Conservation (phyloP, 2,888 invertebrate species). For the Acrocera orbiculus region DNA sequence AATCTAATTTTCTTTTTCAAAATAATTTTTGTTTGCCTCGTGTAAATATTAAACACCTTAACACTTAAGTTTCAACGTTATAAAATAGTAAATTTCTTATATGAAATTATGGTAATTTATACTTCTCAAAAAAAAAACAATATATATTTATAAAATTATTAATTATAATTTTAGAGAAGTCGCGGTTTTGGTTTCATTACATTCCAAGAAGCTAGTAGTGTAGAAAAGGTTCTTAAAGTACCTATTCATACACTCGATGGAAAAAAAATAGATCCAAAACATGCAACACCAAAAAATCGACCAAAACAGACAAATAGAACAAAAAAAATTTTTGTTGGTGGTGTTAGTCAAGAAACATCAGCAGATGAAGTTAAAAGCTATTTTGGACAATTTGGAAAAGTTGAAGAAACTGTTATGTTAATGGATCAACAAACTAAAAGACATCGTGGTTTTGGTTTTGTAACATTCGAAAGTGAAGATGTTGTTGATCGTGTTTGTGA, state of each 20-base stretch:
- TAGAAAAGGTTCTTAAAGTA: conserved; percentile 79
- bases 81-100: too few relatives aligned
- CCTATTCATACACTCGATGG: conserved; percentile 83
- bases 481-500: conserved; percentile 86
- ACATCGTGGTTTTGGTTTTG: conserved; percentile 80
- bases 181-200: conserved; percentile 87
- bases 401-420: conserved; percentile 82
- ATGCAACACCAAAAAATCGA: conserved; percentile 80
- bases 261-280: conserved; percentile 87
- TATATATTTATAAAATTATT: too few relatives aligned
- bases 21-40: too few relatives aligned
- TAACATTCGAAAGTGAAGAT: conserved; percentile 81
- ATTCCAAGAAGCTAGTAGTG: conserved; percentile 77
- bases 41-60: too few relatives aligned
- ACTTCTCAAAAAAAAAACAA: not conserved
- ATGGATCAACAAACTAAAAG: conserved; percentile 89
- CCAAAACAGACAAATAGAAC: conserved; percentile 72
- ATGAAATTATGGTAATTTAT: too few relatives aligned
- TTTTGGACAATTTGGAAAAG: conserved; percentile 77
- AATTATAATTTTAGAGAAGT: conserved; percentile 71
- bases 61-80: too few relatives aligned
- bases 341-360: conserved; percentile 80
- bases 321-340: conserved; percentile 85
- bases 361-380: conserved; percentile 81
- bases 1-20: too few relatives aligned